Evolutionary conservation across 2,888 invertebrate genomes (phyloP).

Genomic region (Machimus atricapillus): DNA sequence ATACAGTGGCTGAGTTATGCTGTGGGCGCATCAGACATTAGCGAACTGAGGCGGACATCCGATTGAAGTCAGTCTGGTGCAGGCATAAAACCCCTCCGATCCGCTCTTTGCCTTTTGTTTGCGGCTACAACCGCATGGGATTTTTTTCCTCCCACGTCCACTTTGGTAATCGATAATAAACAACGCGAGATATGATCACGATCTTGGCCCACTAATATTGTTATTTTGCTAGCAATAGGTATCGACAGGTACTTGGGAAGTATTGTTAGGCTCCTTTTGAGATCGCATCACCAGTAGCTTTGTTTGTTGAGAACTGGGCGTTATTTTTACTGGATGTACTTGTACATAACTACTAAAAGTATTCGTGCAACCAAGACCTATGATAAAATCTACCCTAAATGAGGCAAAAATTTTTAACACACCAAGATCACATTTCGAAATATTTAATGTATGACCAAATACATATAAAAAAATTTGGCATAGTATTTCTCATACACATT

Average conservation of each 20-base stretch:
- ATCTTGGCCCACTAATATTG: conserved; percentile 48
- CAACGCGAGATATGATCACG: conserved; percentile 45
- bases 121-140: background rate
- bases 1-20: background rate
- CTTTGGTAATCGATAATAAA: conserved; percentile 44
- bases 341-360: background rate
- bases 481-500: too few species aligned
- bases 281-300: background rate
- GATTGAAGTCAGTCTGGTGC: conserved; percentile 16
- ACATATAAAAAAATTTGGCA: too few species aligned
- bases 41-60: conserved; percentile 45
- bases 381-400: background rate
- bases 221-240: conserved; percentile 28
- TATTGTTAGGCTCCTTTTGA: conserved; percentile 21
- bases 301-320: background rate
- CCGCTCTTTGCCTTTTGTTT: background rate
- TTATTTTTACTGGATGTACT: background rate
- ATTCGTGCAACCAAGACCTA: background rate
- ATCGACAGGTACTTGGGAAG: conserved; percentile 21
- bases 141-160: background rate
- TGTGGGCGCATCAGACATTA: background rate
- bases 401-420: background rate
- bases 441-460: too few species aligned
- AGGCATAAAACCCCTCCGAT: background rate
- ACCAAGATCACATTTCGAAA: too few species aligned